phyloP scores from a whole-genome alignment of 2,888 invertebrate genomes.

The Andrena haemorrhoa region DNA sequence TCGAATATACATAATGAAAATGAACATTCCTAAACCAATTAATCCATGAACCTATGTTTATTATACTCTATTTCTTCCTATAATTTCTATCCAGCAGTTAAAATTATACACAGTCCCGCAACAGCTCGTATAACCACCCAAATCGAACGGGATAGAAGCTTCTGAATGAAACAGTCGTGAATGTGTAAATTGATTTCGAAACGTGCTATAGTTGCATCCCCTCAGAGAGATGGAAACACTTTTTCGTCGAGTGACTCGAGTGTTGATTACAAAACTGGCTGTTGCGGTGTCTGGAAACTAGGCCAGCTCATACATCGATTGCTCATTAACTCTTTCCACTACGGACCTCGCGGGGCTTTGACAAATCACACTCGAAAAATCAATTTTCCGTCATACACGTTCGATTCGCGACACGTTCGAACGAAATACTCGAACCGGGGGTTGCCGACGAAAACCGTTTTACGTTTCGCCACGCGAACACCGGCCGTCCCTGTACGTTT shows the following conservation, averaged over 20 bases:
- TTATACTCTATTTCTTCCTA: no score
- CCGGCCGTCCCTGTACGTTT: not conserved
- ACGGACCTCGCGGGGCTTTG: conserved; percentile 14
- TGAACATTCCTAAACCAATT: no score
- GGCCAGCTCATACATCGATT: conserved; percentile 32
- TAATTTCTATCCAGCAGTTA: no score
- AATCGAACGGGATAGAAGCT: not conserved
- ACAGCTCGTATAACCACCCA: not conserved
- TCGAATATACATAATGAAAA: no score
- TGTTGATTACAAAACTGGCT: conserved; percentile 16
- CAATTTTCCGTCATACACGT: conserved; percentile 30
- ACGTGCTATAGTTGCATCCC: not conserved
- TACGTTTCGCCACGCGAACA: conserved; percentile 4
- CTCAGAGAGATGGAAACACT: conserved; percentile 1
- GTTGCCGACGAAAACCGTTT: conserved; percentile 1
- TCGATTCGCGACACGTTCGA: conserved; percentile 9
- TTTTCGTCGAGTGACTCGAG: conserved; percentile 2
- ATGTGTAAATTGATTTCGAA: conserved; percentile 8
- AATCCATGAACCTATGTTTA: no score
- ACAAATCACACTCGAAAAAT: conserved; percentile 48
- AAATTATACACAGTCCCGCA: no score
- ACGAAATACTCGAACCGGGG: conserved; percentile 13
- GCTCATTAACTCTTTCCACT: conserved; percentile 30
- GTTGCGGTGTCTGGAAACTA: conserved; percentile 27
- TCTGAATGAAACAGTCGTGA: not conserved